Evolutionary conservation across 2,113 vertebrate species (phyloP).

Genomic region (Eupsittula cactorum): DNA sequence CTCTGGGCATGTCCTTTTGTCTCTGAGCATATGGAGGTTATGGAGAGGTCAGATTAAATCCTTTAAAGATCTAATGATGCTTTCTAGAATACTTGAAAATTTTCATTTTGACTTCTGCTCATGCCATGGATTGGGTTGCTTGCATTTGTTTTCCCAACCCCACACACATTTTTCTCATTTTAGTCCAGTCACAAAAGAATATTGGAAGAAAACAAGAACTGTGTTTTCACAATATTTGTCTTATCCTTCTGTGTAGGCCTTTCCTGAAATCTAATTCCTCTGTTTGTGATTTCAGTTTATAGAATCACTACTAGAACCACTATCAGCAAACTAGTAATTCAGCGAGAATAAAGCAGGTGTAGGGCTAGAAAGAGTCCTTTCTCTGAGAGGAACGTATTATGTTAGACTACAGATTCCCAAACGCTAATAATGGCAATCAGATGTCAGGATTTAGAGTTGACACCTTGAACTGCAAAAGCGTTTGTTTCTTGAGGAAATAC

Average conservation of each 20-base stretch:
- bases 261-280: slow-evolving; percentile 14
- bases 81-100: slow-evolving; percentile 12
- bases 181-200: background rate
- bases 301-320: background rate
- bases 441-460: background rate
- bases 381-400: background rate
- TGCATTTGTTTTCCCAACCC: slow-evolving; percentile 52
- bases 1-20: slow-evolving; percentile 1
- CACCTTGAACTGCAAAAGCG: background rate
- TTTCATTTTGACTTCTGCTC: slow-evolving; percentile 44
- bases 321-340: background rate
- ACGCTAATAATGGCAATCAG: background rate
- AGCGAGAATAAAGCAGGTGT: slow-evolving; percentile 9
- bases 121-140: background rate
- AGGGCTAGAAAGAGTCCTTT: background rate
- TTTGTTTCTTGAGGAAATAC: background rate
- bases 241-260: background rate
- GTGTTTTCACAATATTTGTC: slow-evolving; percentile 41
- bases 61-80: slow-evolving; percentile 34
- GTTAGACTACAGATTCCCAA: background rate
- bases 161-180: slow-evolving; percentile 48
- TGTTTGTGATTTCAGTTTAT: slow-evolving; percentile 15
- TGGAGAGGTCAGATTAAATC: slow-evolving; percentile 38
- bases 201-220: slow-evolving; percentile 1
- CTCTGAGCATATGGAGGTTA: background rate